These are phyloP conservation scores for Cyrtodaria siliqua DNA, from an alignment of 2,888 invertebrate species.

Conservation along the genomic window DNA sequence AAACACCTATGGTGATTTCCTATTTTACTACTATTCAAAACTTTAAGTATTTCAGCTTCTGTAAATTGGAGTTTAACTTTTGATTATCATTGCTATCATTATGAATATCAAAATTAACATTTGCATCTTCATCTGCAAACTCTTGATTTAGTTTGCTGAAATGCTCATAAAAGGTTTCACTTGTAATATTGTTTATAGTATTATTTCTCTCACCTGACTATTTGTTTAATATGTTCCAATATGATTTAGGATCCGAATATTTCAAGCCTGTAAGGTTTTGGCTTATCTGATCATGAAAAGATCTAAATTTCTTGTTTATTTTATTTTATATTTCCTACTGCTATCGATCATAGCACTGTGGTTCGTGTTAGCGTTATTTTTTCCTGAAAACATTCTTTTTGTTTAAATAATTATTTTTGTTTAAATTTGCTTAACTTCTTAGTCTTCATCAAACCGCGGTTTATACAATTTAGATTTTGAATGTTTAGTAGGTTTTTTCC, in stretches of 20 bases:
- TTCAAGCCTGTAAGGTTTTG: background rate
- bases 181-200: too few species aligned
- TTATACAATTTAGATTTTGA: background rate
- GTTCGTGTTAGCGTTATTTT: background rate
- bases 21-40: too few species aligned
- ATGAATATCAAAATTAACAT: too few species aligned
- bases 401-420: background rate
- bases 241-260: background rate
- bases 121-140: too few species aligned
- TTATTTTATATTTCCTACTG: constrained; percentile 5
- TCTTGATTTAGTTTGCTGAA: too few species aligned
- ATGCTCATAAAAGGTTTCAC: too few species aligned
- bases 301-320: background rate
- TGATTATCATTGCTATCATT: too few species aligned
- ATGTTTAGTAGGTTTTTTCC: background rate
- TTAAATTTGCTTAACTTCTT: background rate
- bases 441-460: background rate
- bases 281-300: background rate
- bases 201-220: too few species aligned
- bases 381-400: background rate
- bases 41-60: too few species aligned
- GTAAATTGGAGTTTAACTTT: too few species aligned
- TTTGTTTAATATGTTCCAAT: background rate
- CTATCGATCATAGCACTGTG: background rate
- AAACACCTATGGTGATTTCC: too few species aligned